phyloP scores from a whole-genome alignment of 2,888 invertebrate species.

The Temnothorax rugatulus region DNA sequence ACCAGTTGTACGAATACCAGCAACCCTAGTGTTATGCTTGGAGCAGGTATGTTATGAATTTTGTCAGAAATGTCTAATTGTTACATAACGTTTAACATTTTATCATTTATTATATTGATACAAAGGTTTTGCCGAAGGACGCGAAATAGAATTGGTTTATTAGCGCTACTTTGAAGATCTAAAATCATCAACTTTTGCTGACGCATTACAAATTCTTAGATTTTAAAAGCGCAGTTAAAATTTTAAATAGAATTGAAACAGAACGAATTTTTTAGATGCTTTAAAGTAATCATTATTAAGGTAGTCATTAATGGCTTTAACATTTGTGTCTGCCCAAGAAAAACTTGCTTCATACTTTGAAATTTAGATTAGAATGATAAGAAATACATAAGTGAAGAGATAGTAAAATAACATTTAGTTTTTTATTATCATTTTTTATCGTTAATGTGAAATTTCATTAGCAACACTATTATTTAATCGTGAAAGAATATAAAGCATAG shows the following conservation, averaged over 20 bases:
- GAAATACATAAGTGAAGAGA: background rate
- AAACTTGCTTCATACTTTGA: background rate
- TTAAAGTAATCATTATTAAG: background rate
- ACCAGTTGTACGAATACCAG: slow-evolving; percentile 99
- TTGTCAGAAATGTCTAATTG: background rate
- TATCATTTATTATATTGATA: slow-evolving; percentile 16
- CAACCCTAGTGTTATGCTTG: slow-evolving; percentile 99
- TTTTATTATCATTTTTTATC: background rate
- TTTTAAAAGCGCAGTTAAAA: background rate
- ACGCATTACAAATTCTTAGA: background rate
- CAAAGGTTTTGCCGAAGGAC: background rate
- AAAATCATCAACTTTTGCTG: background rate
- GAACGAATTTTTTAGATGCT: background rate
- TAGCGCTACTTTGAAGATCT: background rate
- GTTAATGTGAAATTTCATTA: background rate
- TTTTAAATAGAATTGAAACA: background rate
- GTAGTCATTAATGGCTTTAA: background rate
- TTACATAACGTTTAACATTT: slow-evolving; percentile 2
- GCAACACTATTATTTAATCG: background rate
- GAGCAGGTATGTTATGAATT: slow-evolving; percentile 90
- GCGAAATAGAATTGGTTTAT: background rate
- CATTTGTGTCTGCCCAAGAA: background rate
- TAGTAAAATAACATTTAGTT: background rate
- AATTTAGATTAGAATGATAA: slow-evolving; percentile 9
- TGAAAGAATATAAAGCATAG: background rate